Base-by-base conservation (phyloP, 92 coral and sea anemone genomes). In the Palythoa heliodiscus region DNA sequence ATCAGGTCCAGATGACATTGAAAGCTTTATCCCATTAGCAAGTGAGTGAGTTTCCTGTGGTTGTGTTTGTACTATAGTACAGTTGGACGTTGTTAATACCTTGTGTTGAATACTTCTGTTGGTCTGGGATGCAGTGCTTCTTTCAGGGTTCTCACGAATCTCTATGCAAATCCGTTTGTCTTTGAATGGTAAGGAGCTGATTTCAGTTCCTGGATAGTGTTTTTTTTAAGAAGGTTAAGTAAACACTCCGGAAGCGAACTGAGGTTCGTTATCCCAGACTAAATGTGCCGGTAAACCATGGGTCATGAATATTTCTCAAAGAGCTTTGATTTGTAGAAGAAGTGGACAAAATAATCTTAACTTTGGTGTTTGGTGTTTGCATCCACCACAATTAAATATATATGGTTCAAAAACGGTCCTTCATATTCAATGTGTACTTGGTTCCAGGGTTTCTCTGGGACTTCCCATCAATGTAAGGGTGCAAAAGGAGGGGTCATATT, bases 231-330 rank as follows among this genome's bases (percentile, higher is more conserved):
- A 70, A 83, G 58, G 53, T n/a, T n/a, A n/a, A 37, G 9, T 23
- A 22, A 70, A 71, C 29, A 48, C 86, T 37, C 43, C 15, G 37
- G 61, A 82, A 20, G 74, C 29, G 13, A 64, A 39, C 60, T 82
- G 76, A 66, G 85, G 85, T 70, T 80, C 90, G 50, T 70, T 87
- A 71, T 82, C 90, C 24, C 73, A 64, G 43, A 85, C 86, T 50
- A 89, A 16, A 39, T 77, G 88, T 76, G 37, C 82, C 52, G 89
- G 86, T 79, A 78, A 55, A 54, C 89, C 86, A 85, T 85, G 89
- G 20, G 83, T 85, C 20, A 82, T 77, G 29, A 55, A 89, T 12
- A 85, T 60, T 39, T 61, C 85, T 40, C 83, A 77, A 35, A 83
- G 66, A 71, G 55, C 88, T 75, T 75, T 74, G 73, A 78, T 85